These are phyloP conservation scores for Hypotaenidia okinawae DNA, from an alignment of 2,797 vertebrate genomes.

Conservation along the genomic window DNA sequence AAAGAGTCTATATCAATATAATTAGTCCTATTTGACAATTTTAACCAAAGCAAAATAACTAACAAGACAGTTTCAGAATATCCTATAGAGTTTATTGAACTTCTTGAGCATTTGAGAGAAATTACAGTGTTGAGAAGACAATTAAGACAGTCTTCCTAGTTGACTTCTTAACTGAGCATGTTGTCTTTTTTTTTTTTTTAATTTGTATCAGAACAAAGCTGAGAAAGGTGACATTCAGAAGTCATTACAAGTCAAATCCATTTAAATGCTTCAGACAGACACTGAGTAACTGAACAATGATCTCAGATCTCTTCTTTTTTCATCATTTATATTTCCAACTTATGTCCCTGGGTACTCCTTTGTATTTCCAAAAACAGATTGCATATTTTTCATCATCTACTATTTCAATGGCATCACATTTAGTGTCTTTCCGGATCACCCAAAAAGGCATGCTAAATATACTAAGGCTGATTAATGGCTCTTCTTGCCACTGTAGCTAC, in stretches of 20 bases:
- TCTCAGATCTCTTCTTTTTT: not conserved
- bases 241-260: not conserved
- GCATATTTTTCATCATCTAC: not conserved
- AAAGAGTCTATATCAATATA: not conserved
- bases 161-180: not conserved
- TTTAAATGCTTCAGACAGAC: not conserved
- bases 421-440: not conserved
- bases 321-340: not conserved
- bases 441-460: not conserved
- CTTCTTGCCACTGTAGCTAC: not conserved
- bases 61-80: not conserved
- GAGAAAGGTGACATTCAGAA: not conserved
- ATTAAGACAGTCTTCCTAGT: accelerated
- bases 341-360: not conserved
- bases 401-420: not conserved
- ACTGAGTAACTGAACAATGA: not conserved
- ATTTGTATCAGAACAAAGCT: not conserved
- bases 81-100: not conserved
- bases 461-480: not conserved
- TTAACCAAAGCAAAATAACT: not conserved
- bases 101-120: not conserved
- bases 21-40: not conserved
- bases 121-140: not conserved
- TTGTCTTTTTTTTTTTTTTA: not conserved
- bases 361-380: not conserved